phyloP scores from a whole-genome alignment of 2,888 invertebrate species.

The Nomada goodeniana region DNA sequence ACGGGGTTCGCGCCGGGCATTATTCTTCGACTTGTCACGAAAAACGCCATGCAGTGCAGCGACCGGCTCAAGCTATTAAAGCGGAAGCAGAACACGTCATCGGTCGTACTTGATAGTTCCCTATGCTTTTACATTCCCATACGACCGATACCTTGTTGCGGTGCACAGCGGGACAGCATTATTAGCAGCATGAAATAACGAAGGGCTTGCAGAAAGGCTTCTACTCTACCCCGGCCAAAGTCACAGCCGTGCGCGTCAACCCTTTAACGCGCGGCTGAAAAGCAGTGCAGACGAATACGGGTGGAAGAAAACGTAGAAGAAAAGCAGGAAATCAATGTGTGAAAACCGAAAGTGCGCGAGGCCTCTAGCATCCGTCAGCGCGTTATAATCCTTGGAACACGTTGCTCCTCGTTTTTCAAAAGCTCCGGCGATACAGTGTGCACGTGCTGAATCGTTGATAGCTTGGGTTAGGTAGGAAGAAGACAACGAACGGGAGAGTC shows the following conservation, averaged over 20 bases:
- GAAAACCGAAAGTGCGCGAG: slow-evolving; percentile 48
- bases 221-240: background rate
- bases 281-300: slow-evolving; percentile 7
- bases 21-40: background rate
- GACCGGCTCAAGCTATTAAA: slow-evolving; percentile 11
- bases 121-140: slow-evolving; percentile 49
- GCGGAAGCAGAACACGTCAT: slow-evolving; percentile 38
- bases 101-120: slow-evolving; percentile 57
- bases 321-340: slow-evolving; percentile 11
- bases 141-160: slow-evolving; percentile 41
- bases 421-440: slow-evolving; percentile 60
- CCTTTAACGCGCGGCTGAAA: slow-evolving; percentile 2
- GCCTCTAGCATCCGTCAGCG: slow-evolving; percentile 44
- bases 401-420: slow-evolving; percentile 55
- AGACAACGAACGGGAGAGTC: slow-evolving; percentile 33
- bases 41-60: slow-evolving; percentile 28
- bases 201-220: background rate
- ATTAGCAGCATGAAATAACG: background rate
- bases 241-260: background rate
- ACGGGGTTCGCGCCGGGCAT: background rate
- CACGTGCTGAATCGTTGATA: slow-evolving; percentile 73
- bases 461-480: slow-evolving; percentile 54
- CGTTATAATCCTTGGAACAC: slow-evolving; percentile 55
- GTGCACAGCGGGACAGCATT: background rate
- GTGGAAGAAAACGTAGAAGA: background rate